Evolutionary conservation across 2,113 vertebrate genomes (phyloP).

Genomic region (Gadus chalcogrammus): DNA sequence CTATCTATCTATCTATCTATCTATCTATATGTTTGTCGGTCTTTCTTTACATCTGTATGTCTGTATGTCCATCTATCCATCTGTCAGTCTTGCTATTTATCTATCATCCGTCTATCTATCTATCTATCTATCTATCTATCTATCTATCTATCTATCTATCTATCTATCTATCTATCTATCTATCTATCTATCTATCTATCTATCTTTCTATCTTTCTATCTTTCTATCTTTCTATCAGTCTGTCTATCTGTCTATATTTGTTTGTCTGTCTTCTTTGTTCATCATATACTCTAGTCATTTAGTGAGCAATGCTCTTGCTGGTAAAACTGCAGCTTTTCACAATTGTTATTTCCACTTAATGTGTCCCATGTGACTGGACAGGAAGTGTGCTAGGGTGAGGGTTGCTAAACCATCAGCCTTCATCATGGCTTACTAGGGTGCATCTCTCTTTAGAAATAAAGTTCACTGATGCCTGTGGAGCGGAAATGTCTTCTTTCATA

Average conservation of each 20-base stretch:
- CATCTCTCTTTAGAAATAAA: no score
- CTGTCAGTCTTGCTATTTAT: no score
- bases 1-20: no score
- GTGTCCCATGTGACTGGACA: constrained; percentile 48
- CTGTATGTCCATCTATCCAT: neutral
- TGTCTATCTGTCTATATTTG: neutral
- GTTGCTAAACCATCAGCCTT: no score
- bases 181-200: neutral
- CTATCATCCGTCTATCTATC: neutral
- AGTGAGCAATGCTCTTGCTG: neutral
- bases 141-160: neutral
- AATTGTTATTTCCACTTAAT: constrained; percentile 22
- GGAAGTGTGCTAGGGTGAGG: constrained; percentile 38
- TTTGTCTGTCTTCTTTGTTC: neutral
- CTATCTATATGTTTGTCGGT: no score
- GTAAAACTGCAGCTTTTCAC: neutral
- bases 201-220: neutral
- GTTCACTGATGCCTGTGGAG: neutral
- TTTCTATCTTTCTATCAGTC: neutral
- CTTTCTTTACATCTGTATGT: neutral
- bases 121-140: neutral
- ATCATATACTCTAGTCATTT: neutral
- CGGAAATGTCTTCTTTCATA: neutral
- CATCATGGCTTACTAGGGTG: neutral
- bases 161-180: neutral